phyloP scores from a whole-genome alignment of 2,797 vertebrate species.

The Hemitrygon akajei region DNA sequence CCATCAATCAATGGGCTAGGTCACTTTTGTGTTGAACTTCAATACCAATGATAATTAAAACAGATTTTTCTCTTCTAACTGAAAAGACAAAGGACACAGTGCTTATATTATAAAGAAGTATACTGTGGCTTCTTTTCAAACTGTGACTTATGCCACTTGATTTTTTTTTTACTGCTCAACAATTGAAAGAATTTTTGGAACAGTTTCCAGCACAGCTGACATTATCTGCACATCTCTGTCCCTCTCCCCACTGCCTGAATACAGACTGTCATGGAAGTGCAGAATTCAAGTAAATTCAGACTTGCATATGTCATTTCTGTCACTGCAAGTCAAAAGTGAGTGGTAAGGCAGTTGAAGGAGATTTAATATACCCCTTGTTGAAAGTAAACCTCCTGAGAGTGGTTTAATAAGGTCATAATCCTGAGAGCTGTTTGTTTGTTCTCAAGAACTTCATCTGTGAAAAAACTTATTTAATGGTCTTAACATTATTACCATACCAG shows the following conservation, averaged over 20 bases:
- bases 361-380: conserved; percentile 20
- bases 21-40: too few relatives aligned
- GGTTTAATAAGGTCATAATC: conserved; percentile 30
- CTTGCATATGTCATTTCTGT: background rate
- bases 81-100: background rate
- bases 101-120: background rate
- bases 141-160: background rate
- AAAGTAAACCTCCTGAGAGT: conserved; percentile 2
- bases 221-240: background rate
- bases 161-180: too few relatives aligned
- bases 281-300: background rate
- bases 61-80: too few relatives aligned
- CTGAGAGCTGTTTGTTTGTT: conserved; percentile 21
- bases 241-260: background rate
- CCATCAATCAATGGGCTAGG: too few relatives aligned
- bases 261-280: background rate
- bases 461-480: background rate
- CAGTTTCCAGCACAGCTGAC: background rate
- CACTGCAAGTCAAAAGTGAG: background rate
- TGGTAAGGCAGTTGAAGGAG: conserved; percentile 18
- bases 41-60: too few relatives aligned
- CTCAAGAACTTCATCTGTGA: background rate
- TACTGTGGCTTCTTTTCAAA: background rate
- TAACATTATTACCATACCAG: background rate
- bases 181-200: background rate